Evolutionary conservation across 2,888 invertebrate species (phyloP).

Genomic region (Brachypalpus laphriformis): DNA sequence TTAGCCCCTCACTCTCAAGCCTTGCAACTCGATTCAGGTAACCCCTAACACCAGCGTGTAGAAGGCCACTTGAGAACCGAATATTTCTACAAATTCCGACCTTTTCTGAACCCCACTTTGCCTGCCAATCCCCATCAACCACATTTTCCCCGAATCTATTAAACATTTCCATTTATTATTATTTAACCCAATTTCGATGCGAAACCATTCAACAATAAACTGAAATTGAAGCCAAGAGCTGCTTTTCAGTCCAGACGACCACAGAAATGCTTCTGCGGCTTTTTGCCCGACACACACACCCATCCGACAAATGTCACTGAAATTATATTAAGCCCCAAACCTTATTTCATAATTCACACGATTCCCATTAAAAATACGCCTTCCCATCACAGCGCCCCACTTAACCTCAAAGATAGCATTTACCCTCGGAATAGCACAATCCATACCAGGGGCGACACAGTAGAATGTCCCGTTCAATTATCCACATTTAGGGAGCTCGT

Average conservation of each 20-base stretch:
- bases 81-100: too few species aligned
- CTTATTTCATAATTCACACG: constrained; percentile 57
- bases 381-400: not conserved
- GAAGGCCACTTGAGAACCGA: too few species aligned
- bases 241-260: constrained; percentile 20
- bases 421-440: constrained; percentile 8
- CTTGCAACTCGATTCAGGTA: too few species aligned
- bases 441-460: constrained; percentile 1
- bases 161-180: not conserved
- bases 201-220: constrained; percentile 25
- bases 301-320: constrained; percentile 3
- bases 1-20: too few species aligned
- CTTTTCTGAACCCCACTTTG: too few species aligned
- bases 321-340: constrained; percentile 52
- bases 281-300: constrained; percentile 16
- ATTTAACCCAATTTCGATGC: not conserved
- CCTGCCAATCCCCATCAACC: not conserved
- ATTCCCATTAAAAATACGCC: constrained; percentile 38
- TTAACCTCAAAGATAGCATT: constrained; percentile 43
- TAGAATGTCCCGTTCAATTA: constrained; percentile 49
- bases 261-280: constrained; percentile 58
- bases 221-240: constrained; percentile 6
- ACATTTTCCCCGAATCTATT: not conserved
- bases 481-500: not conserved
- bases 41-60: too few species aligned